Percentiles rank a stretch among this genome's conserved stretches.
These are phyloP conservation scores for Brachionus koreanus DNA, from an alignment of 1,140 invertebrate genomes.

Conservation along the genomic window DNA sequence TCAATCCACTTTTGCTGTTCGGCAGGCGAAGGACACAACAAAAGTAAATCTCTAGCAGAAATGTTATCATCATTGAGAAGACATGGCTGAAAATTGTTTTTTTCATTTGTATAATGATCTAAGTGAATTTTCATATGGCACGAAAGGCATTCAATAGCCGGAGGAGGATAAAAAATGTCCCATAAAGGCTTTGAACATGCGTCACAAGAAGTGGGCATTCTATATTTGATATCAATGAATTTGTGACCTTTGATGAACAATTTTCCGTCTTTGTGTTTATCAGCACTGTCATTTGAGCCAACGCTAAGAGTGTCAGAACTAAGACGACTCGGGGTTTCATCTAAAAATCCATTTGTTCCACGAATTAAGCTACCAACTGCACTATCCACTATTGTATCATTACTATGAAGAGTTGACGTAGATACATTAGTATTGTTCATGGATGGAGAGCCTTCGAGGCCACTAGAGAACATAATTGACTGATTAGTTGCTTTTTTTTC, in stretches of 20 bases:
- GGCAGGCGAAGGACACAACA: slow-evolving; percentile 75
- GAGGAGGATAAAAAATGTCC: slow-evolving; percentile 92
- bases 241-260: slow-evolving; percentile 70
- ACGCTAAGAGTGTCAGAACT: slow-evolving; percentile 34
- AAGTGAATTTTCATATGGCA: slow-evolving; percentile 93
- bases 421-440: slow-evolving; percentile 25
- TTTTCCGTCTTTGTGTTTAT: slow-evolving; percentile 37
- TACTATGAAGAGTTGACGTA: slow-evolving; percentile 10
- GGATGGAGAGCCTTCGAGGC: slow-evolving; percentile 5
- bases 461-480: slow-evolving; percentile 7
- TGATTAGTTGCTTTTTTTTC: slow-evolving; percentile 22
- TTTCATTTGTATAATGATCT: slow-evolving; percentile 69
- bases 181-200: slow-evolving; percentile 91
- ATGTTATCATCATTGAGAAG: slow-evolving; percentile 65
- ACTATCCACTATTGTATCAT: slow-evolving; percentile 22
- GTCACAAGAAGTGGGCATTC: slow-evolving; percentile 96
- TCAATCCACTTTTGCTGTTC: slow-evolving; percentile 89
- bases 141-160: slow-evolving; percentile 88
- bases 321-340: not conserved
- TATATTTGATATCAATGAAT: slow-evolving; percentile 88
- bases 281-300: slow-evolving; percentile 39
- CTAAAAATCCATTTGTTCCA: not conserved
- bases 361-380: slow-evolving; percentile 3
- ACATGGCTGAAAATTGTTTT: slow-evolving; percentile 39
- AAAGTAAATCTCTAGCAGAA: slow-evolving; percentile 81